These are phyloP conservation scores for Limenitis camilla DNA, from an alignment of 2,888 invertebrate species.

Conservation along the genomic window DNA sequence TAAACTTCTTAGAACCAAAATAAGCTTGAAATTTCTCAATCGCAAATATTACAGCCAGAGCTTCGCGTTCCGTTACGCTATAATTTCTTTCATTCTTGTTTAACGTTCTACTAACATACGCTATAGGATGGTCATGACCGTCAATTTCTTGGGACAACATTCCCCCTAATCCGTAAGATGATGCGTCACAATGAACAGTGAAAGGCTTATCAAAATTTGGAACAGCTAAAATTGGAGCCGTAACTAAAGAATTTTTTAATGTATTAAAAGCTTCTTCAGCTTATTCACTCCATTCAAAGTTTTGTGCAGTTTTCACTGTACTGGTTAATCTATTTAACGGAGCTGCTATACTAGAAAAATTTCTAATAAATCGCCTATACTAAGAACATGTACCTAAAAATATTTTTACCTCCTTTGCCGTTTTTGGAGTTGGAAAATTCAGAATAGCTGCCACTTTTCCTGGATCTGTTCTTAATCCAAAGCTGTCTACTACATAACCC, in stretches of 20 bases:
- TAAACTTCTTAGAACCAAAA: slow-evolving; percentile 9
- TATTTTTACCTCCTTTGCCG: not conserved
- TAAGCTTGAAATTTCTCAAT: slow-evolving; percentile 19
- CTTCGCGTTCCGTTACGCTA: slow-evolving; percentile 17
- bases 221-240: slow-evolving; percentile 15
- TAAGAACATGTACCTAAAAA: not conserved
- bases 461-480: slow-evolving; percentile 25
- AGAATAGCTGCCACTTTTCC: slow-evolving; percentile 22
- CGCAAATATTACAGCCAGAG: slow-evolving; percentile 15
- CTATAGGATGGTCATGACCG: slow-evolving; percentile 14
- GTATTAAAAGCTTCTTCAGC: not conserved
- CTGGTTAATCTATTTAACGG: not conserved
- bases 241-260: slow-evolving; percentile 9
- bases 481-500: slow-evolving; percentile 20
- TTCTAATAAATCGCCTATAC: slow-evolving; percentile 13
- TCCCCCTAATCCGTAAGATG: slow-evolving; percentile 7
- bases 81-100: slow-evolving; percentile 19
- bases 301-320: not conserved
- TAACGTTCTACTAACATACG: slow-evolving; percentile 15
- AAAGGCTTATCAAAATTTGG: slow-evolving; percentile 16
- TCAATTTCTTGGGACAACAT: slow-evolving; percentile 12
- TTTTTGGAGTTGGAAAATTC: slow-evolving; percentile 22
- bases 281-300: not conserved
- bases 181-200: slow-evolving; percentile 25
- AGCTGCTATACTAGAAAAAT: slow-evolving; percentile 3